Percentiles rank a stretch among this genome's conserved stretches.
phyloP scores from a whole-genome alignment of 2,888 invertebrate species.

The Metacarcinus magister region DNA sequence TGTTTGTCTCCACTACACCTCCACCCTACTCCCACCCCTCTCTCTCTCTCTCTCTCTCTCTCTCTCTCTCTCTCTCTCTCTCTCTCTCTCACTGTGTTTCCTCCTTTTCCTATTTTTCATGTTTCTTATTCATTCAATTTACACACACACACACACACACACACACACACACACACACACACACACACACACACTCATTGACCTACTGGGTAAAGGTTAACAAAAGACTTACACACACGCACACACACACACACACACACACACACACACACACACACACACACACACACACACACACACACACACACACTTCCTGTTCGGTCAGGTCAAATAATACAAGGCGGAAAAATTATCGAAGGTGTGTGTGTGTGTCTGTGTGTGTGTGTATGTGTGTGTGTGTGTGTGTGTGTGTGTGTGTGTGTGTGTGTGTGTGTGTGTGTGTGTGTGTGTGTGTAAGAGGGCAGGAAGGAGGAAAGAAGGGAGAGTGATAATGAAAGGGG shows the following conservation, averaged over 20 bases:
- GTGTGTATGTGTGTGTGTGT: constrained; percentile 62
- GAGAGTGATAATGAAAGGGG: neutral
- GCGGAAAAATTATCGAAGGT: neutral
- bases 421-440: neutral
- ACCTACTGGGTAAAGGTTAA: constrained; percentile 27
- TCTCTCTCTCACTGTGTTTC: neutral
- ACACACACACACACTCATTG: neutral
- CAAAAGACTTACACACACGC: neutral
- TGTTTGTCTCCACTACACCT: neutral
- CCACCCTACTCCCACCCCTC: neutral
- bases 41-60: neutral
- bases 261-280: constrained; percentile 36
- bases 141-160: too few relatives aligned
- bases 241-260: constrained; percentile 22
- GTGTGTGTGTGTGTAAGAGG: constrained; percentile 1
- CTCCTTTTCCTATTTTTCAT: neutral
- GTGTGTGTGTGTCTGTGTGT: constrained; percentile 62
- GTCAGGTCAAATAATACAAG: neutral
- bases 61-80: constrained; percentile 1
- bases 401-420: constrained; percentile 27
- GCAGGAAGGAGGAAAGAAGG: neutral
- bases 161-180: neutral
- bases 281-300: constrained; percentile 40
- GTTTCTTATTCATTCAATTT: neutral
- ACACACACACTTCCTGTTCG: constrained; percentile 27